Conservation (phyloP, 2,797 vertebrate genomes). For the Myripristis murdjan region DNA sequence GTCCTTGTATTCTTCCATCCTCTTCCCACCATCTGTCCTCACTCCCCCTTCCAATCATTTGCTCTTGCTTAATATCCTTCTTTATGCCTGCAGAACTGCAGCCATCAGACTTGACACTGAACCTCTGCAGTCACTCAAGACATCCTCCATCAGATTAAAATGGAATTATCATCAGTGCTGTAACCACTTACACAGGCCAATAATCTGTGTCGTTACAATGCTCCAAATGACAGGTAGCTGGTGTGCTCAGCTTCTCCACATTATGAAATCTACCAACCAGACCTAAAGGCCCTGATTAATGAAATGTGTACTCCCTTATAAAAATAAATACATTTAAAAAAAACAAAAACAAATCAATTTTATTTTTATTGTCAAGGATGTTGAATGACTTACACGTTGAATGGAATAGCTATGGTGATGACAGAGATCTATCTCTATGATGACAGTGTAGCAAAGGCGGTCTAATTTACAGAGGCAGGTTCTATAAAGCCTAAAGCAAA, state of each 20-base stretch:
- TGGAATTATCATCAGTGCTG: slow-evolving; percentile 21
- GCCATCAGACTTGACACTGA: slow-evolving; percentile 40
- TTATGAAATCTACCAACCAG: slow-evolving; percentile 49
- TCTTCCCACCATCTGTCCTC: slow-evolving; percentile 8
- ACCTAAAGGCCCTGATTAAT: slow-evolving; percentile 48
- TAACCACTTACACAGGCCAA: slow-evolving; percentile 12
- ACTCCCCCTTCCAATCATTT: background rate
- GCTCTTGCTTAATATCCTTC: slow-evolving; percentile 2
- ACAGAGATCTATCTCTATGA: slow-evolving; percentile 26
- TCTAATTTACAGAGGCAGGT: slow-evolving; percentile 42
- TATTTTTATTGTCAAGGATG: slow-evolving; percentile 33
- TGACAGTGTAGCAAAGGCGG: slow-evolving; percentile 29
- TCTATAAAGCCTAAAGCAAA: slow-evolving; percentile 45
- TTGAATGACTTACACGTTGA: slow-evolving; percentile 35
- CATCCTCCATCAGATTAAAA: slow-evolving; percentile 24
- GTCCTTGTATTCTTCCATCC: background rate
- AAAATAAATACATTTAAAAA: background rate
- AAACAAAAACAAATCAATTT: slow-evolving; percentile 23
- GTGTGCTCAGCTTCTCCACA: slow-evolving; percentile 10
- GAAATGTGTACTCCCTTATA: slow-evolving; percentile 32
- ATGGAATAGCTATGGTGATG: slow-evolving; percentile 32
- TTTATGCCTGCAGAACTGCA: slow-evolving; percentile 1
- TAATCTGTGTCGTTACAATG: slow-evolving; percentile 5
- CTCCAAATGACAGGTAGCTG: slow-evolving; percentile 26
- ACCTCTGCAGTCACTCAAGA: slow-evolving; percentile 38